Evolutionary conservation across 2,113 vertebrate genomes (phyloP).

Genomic region (Hydrochoerus hydrochaeris): DNA sequence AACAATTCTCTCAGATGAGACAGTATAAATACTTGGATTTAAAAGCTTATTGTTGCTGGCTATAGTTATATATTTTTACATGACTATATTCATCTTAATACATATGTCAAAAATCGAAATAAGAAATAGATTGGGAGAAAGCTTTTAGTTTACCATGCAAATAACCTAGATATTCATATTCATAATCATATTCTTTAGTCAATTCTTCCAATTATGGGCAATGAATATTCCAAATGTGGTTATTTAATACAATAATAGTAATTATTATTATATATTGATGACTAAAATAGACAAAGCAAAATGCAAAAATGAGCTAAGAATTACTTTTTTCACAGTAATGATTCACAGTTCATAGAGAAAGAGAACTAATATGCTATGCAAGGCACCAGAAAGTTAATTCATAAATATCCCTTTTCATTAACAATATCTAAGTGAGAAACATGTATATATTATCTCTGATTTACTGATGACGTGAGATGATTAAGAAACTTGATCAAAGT

Average conservation of each 20-base stretch:
- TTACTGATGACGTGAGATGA: neutral
- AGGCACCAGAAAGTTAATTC: neutral
- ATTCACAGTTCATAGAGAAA: neutral
- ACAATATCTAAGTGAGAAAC: neutral
- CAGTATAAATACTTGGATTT: slow-evolving; percentile 19
- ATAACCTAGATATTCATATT: neutral
- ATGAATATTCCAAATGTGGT: neutral
- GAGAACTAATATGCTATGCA: neutral
- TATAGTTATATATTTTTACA: neutral
- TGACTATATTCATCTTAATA: slow-evolving; percentile 31
- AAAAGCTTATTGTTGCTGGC: slow-evolving; percentile 26
- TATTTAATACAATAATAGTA: neutral
- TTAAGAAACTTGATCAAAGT: neutral
- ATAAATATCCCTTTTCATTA: neutral
- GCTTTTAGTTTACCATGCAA: slow-evolving; percentile 35
- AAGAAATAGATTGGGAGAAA: slow-evolving; percentile 43
- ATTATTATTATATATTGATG: slow-evolving; percentile 8
- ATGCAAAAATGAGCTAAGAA: slow-evolving; percentile 4
- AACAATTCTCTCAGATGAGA: slow-evolving; percentile 39
- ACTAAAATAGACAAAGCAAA: slow-evolving; percentile 28
- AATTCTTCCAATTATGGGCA: slow-evolving; percentile 22
- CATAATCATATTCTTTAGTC: neutral
- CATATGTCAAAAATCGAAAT: slow-evolving; percentile 45
- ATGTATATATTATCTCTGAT: neutral
- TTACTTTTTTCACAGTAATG: neutral